These are phyloP conservation scores for Chaetorhynchus papuensis DNA, from an alignment of 2,113 vertebrate genomes.

Conservation along the genomic window DNA sequence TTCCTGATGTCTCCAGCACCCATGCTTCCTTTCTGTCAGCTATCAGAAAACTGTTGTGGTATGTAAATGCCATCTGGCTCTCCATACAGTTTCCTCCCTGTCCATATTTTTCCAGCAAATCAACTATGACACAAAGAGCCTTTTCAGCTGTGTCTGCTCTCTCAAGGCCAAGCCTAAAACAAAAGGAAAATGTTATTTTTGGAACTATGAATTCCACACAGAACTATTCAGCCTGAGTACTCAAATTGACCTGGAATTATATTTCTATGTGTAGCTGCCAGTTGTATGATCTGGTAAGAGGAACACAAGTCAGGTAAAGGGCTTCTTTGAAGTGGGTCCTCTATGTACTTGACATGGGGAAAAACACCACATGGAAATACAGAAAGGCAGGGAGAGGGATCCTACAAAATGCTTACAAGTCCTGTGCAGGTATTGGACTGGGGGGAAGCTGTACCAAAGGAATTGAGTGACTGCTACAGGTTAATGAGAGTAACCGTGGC, in stretches of 20 bases:
- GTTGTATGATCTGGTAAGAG: not conserved
- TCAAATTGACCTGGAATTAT: not conserved
- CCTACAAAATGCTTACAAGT: not conserved
- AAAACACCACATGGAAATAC: not conserved
- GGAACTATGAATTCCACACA: not conserved
- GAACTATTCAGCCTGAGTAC: not conserved
- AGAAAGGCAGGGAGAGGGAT: not conserved
- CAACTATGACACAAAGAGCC: slow-evolving; percentile 83
- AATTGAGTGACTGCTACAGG: not conserved
- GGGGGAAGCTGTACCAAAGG: not conserved
- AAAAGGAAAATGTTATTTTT: not conserved
- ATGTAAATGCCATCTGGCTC: slow-evolving; percentile 80
- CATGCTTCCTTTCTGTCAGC: slow-evolving; percentile 90
- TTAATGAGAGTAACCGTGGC: not conserved
- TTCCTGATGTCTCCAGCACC: slow-evolving; percentile 92
- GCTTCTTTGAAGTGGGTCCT: not conserved
- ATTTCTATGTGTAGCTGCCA: not conserved
- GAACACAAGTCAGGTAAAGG: not conserved
- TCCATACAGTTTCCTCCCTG: slow-evolving; percentile 94
- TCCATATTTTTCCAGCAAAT: slow-evolving; percentile 86
- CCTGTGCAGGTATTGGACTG: not conserved
- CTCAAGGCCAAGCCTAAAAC: slow-evolving; percentile 89
- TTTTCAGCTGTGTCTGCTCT: slow-evolving; percentile 89
- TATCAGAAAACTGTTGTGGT: slow-evolving; percentile 96
- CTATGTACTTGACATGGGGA: not conserved